Conservation (phyloP, 2,888 invertebrate genomes). For the Camptogramma bilineatum region DNA sequence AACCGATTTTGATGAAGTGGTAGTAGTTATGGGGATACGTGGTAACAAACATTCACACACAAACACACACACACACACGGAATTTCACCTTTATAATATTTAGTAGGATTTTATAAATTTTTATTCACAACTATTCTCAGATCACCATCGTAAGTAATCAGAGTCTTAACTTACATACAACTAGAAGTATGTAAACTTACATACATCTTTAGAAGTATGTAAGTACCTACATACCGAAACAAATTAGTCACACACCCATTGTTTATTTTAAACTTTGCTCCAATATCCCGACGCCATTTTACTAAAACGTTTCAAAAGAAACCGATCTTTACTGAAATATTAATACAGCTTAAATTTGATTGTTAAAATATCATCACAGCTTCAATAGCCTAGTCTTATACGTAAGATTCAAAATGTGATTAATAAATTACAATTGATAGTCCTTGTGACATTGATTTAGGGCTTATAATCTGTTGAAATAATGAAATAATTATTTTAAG, state of each 20-base stretch:
- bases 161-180: too few species aligned
- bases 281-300: slow-evolving; percentile 57
- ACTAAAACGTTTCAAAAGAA: slow-evolving; percentile 50
- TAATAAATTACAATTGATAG: too few species aligned
- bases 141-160: too few species aligned
- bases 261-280: slow-evolving; percentile 58
- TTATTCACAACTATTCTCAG: too few species aligned
- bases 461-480: slow-evolving; percentile 43
- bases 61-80: too few species aligned
- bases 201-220: background rate
- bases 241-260: slow-evolving; percentile 52
- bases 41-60: too few species aligned
- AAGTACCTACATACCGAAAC: slow-evolving; percentile 25
- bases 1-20: too few species aligned
- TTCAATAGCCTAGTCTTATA: slow-evolving; percentile 48
- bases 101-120: too few species aligned
- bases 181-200: too few species aligned
- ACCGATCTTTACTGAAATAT: slow-evolving; percentile 21
- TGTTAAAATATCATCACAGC: slow-evolving; percentile 41
- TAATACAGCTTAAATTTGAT: slow-evolving; percentile 46
- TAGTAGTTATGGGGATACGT: too few species aligned
- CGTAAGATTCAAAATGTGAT: slow-evolving; percentile 46
- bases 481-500: too few species aligned
- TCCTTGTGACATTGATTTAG: slow-evolving; percentile 40
- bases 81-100: too few species aligned